phyloP scores from a whole-genome alignment of 2,797 vertebrate genomes.

The Hipposideros larvatus region DNA sequence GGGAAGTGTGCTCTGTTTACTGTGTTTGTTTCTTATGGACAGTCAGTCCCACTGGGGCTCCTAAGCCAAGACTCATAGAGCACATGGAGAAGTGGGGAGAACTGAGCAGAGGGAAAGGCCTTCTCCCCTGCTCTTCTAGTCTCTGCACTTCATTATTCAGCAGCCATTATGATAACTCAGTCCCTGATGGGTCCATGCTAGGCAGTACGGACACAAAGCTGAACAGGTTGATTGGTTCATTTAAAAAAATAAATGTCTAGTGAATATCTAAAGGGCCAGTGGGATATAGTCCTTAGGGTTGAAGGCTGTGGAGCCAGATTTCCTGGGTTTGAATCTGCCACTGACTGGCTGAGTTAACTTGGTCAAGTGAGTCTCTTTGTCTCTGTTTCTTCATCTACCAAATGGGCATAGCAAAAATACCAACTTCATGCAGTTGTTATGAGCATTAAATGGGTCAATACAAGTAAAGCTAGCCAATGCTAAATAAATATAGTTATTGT shows the following conservation, averaged over 20 bases:
- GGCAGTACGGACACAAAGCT: background rate
- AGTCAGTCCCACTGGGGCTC: background rate
- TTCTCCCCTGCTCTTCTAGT: background rate
- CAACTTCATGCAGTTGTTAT: background rate
- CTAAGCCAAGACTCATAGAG: background rate
- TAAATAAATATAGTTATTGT: background rate
- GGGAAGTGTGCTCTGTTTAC: background rate
- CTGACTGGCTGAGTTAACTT: background rate
- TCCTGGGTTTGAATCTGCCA: background rate
- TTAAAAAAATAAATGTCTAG: background rate
- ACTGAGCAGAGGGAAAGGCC: background rate
- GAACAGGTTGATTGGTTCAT: background rate
- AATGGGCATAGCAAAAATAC: background rate
- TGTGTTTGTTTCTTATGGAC: background rate
- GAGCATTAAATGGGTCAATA: background rate
- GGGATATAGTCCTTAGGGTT: background rate
- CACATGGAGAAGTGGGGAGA: background rate
- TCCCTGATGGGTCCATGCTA: background rate
- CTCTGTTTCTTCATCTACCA: constrained; percentile 40
- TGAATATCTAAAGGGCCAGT: background rate
- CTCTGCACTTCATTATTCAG: background rate
- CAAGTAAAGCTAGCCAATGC: background rate
- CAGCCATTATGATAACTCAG: background rate
- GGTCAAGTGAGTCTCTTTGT: background rate
- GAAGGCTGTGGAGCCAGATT: background rate